Base-by-base conservation (phyloP, 1,140 invertebrate species). In the Leptonema lineaticorne region DNA sequence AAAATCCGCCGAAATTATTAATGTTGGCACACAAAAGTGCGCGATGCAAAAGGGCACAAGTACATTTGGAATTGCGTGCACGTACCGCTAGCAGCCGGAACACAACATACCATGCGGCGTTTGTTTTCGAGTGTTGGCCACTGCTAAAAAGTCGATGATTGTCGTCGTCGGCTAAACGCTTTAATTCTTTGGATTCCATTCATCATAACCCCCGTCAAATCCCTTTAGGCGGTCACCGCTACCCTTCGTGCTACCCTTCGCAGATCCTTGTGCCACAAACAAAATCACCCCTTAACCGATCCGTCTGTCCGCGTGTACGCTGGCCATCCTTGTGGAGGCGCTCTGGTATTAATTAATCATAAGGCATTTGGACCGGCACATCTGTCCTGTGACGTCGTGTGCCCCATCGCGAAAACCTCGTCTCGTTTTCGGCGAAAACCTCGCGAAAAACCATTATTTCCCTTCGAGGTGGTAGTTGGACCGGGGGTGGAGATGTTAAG, bases 161-260 rank as follows among this genome's bases (percentile, higher is more conserved):
- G 60, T 46, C 33, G 37, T 6, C 45, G 41, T 11, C 45, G 18
- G 26, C 57, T 30, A 59, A 64, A 64, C 33, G 26, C 29, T 37
- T 64, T 64, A 64, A 64, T 64, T 64, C 62, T 64, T 64, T 26
- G 62, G 62, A 64, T 64, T 64, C 62, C 62, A 64, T 64, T 64
- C 62, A 64, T 64, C 62, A 64, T 64, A 64, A 64, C 62, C 62
- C 62, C 62, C 62, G 62, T 64, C 62, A 64, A 64, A 64, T 64
- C 62, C 62, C 62, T 64, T 64, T 45, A 46, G 62, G 22, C 50
- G 46, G n/a, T 48, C 46, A 48, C 46, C 46, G 1, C 16, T 9
- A 16, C 46, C 46, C 46, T 24, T n/a, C 24, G 3, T 24, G 20
- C 50, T 7, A 4, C 20, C 50, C 22, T 11, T n/a, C 45, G 11